Evolutionary conservation across 2,797 vertebrate species (phyloP), one percentile per base, ranked within the genome.

Genomic region (Poeciliopsis turneri): DNA sequence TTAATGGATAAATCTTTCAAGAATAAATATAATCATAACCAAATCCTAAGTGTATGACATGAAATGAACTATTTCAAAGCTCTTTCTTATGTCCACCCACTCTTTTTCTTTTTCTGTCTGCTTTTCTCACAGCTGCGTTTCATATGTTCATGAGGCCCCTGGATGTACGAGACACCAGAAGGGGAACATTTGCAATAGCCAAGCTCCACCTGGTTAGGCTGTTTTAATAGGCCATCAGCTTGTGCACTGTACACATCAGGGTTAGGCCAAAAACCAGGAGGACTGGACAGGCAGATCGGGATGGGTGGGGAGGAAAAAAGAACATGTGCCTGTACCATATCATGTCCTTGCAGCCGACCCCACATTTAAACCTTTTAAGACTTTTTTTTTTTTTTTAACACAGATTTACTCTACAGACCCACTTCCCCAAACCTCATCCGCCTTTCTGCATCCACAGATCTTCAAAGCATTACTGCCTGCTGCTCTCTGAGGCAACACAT

Each of bases 61-160:
- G 82, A 84, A 86, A 81, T 86, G 82, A 88, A 84, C 79, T 78
- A 70, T 89, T 84, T 87, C 77, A 76, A 89, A 90, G 86, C 79
- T 25, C 79, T 89, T 92, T 88, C 72, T 78, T 90, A 79, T 77
- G 79, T 78, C 85, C 84, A 74, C 90, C 79, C 87, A 80, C 87
- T 85, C 86, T 91, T 89, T 87, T 86, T 83, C 41, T 45, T 70
- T 39, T 33, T 64, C 20, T 64, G 87, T 86, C 89, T 84, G 84
- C 80, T 81, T 85, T 82, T 90, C 90, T 89, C 91, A 93, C 95
- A 96, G 94, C 94, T 96, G 95, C 87, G 90, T 89, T 88, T 96
- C 95, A 96, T 94, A 94, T 95, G 94, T 93, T 93, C 92, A 78
- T 87, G 92, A 90, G 89, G 95, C 93, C 94, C 92, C 87, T 93